Evolutionary conservation across 2,113 vertebrate species (phyloP).

Genomic region (Procavia capensis): DNA sequence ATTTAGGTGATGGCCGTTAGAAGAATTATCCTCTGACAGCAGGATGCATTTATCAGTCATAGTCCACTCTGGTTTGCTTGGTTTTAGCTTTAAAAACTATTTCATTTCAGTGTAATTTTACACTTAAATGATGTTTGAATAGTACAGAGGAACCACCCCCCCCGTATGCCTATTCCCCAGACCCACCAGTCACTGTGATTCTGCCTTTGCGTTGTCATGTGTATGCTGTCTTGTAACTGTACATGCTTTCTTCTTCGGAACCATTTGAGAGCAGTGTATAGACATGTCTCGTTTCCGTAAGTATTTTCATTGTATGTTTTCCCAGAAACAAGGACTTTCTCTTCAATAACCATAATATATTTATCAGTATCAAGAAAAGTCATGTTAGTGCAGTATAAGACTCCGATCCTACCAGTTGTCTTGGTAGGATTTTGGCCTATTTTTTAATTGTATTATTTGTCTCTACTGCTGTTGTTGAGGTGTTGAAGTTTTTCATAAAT

Average conservation of each 20-base stretch:
- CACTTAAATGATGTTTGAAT: background rate
- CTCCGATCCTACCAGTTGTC: background rate
- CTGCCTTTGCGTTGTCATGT: background rate
- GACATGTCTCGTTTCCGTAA: background rate
- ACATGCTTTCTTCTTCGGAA: background rate
- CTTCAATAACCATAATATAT: background rate
- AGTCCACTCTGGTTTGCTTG: background rate
- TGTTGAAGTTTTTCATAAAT: too few species aligned
- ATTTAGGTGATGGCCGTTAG: background rate
- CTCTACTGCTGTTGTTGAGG: too few species aligned
- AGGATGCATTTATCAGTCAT: background rate
- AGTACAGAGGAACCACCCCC: background rate
- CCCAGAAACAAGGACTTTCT: background rate
- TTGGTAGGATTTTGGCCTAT: too few species aligned
- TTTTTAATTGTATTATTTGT: too few species aligned
- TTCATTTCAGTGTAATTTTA: background rate
- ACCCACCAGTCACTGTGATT: background rate
- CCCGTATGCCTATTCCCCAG: background rate
- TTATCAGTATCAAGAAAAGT: background rate
- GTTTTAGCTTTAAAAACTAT: background rate
- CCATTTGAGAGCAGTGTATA: background rate
- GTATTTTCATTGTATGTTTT: background rate
- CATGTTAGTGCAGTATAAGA: background rate
- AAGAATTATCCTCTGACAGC: background rate
- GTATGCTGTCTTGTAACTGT: background rate